Base-by-base conservation (phyloP, 2,113 vertebrate species). In the Corythornis madagascariensis region DNA sequence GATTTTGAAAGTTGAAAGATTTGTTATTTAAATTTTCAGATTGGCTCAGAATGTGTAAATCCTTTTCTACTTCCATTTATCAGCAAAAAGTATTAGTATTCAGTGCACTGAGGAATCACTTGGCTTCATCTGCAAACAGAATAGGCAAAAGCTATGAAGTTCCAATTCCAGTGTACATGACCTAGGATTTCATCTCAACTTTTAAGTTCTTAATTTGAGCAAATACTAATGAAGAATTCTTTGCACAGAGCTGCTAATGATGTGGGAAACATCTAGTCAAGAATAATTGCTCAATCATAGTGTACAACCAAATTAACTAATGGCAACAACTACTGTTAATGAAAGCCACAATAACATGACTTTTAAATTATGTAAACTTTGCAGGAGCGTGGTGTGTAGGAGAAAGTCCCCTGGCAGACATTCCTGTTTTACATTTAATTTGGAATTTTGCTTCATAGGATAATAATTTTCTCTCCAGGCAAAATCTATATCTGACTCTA, bases 11-110 rank as follows among this genome's bases (percentile, higher is more conserved):
- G 17, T 11, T 43, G 66, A 70, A 79, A 77, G 76, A 90, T 87
- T 87, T 89, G 38, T 5, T 79, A 69, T 89, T 94, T 84, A 40
- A 69, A 63, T 50, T 73, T 90, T 89, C 64, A 75, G n/a, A 75
- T 86, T 69, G 79, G 20, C 42, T 82, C 31, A 86, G 61, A 79
- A 75, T 35, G 11, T 55, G 9, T 57, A 86, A 94, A 89, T 82
- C 16, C 16, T 72, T 84, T 92, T 84, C 45, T 83, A 43, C 8
- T 93, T 81, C 28, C 12, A n/a, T 83, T 84, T 84, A 83, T 81
- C 40, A 72, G 65, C 9, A 81, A 63, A 72, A 78, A 61, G 31
- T 48, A 52, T 53, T 70, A 83, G 6, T 9, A 79, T 66, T 81
- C 38, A 52, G 12, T 2, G 4, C 10, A 47, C 16, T 50, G 28